phyloP scores from a whole-genome alignment of 2,888 invertebrate species.

The Branchipolynoe longqiensis region DNA sequence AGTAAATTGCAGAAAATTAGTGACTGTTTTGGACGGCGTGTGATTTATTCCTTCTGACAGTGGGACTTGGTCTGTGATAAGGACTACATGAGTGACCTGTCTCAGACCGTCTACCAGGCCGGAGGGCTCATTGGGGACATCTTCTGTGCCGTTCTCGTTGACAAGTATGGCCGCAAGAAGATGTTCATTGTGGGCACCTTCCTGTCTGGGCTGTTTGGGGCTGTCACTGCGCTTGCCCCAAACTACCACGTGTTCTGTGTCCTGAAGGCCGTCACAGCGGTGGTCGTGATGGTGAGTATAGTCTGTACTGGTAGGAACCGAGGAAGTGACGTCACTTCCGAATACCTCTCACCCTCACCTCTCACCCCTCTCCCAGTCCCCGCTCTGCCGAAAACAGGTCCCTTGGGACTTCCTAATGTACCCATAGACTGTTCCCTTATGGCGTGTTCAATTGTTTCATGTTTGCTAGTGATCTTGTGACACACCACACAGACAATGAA shows the following conservation, averaged over 20 bases:
- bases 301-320: too few species aligned
- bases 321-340: too few species aligned
- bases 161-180: constrained; percentile 38
- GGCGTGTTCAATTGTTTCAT: too few species aligned
- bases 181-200: neutral
- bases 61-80: constrained; percentile 57
- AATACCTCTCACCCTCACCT: too few species aligned
- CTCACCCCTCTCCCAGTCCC: too few species aligned
- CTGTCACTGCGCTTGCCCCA: neutral
- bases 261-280: neutral
- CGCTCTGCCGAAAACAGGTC: too few species aligned
- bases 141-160: neutral
- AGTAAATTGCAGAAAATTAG: too few species aligned
- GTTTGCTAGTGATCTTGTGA: too few species aligned
- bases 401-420: too few species aligned
- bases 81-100: constrained; percentile 43
- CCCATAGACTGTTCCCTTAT: too few species aligned
- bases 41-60: constrained; percentile 4
- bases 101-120: constrained; percentile 51
- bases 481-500: too few species aligned
- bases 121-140: constrained; percentile 40
- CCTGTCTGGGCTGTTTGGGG: constrained; percentile 2
- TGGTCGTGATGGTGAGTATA: constrained; percentile 43
- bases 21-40: too few species aligned
- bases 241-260: constrained; percentile 33